These are phyloP conservation scores for Habroteleia sp. DNA, from an alignment of 2,888 invertebrate genomes.

Conservation along the genomic window DNA sequence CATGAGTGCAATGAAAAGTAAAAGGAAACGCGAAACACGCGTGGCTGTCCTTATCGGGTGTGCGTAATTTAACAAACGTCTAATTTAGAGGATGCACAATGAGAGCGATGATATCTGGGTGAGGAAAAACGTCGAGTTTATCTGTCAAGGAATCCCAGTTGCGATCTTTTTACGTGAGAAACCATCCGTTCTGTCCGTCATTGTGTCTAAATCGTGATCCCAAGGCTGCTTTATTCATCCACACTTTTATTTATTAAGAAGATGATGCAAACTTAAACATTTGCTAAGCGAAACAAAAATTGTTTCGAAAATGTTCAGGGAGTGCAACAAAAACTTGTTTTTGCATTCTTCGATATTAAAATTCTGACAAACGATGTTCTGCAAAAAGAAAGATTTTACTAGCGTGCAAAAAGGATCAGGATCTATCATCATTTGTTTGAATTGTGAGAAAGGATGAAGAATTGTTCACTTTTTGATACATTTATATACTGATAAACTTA, in stretches of 20 bases:
- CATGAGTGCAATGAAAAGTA: slow-evolving; percentile 69
- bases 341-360: too few relatives aligned
- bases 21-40: slow-evolving; percentile 66
- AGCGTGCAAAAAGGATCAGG: too few relatives aligned
- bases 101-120: slow-evolving; percentile 55
- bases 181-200: slow-evolving; percentile 12
- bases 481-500: too few relatives aligned
- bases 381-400: too few relatives aligned
- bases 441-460: too few relatives aligned
- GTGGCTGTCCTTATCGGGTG: slow-evolving; percentile 42
- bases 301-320: neutral
- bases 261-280: too few relatives aligned
- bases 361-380: too few relatives aligned
- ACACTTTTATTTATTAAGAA: slow-evolving; percentile 23
- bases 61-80: slow-evolving; percentile 47
- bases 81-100: slow-evolving; percentile 59
- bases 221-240: slow-evolving; percentile 31
- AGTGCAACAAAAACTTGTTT: too few relatives aligned
- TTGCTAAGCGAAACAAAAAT: neutral
- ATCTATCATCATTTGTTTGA: too few relatives aligned
- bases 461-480: too few relatives aligned
- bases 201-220: slow-evolving; percentile 41
- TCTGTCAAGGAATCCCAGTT: slow-evolving; percentile 3
- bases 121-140: slow-evolving; percentile 47
- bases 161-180: slow-evolving; percentile 42